Evolutionary conservation across 2,113 vertebrate genomes (phyloP), one percentile per base, ranked within the genome.

Genomic region (Tenebrosternarchus preto): DNA sequence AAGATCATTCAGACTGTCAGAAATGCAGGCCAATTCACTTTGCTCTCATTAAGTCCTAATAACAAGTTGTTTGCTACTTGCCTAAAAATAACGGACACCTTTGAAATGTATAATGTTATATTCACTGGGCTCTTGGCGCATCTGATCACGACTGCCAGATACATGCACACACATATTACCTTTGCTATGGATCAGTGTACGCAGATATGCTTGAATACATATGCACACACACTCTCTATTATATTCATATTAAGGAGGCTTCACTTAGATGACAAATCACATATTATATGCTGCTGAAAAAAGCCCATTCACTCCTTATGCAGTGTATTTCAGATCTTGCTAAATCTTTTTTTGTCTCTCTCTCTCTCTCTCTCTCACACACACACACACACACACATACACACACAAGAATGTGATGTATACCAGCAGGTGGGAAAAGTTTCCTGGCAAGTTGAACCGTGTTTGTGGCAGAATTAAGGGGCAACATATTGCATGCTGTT

Each of bases 361-460:
- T n/a, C n/a, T n/a, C n/a, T n/a, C n/a, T n/a, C n/a, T n/a, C n/a
- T n/a, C n/a, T n/a, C n/a, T n/a, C n/a, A n/a, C n/a, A n/a, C n/a
- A n/a, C n/a, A n/a, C 3, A 29, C 29, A 31, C 17, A 17, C 29
- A 73, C 57, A 56, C 59, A 64, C 39, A 56, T 53, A 16, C 15
- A 75, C 68, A 75, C 8, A 50, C 46, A 59, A 31, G 78, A 67
- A 69, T 73, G 76, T 76, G 75, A 76, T 78, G 81, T 43, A 74
- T 6, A 80, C 76, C 36, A 36, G 64, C 53, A 55, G 55, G 31
- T 74, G 22, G 56, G 66, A 68, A 46, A 46, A 74, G 29, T 22
- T 68, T 80, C 50, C 63, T 59, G 33, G 64, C 71, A 74, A 67
- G 73, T 36, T 39, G 46, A 74, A 50, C 61, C 39, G 56, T 29